Evolutionary conservation across 2,113 vertebrate genomes (phyloP), one percentile per base, ranked within the genome.

Genomic region (Macaca nemestrina): DNA sequence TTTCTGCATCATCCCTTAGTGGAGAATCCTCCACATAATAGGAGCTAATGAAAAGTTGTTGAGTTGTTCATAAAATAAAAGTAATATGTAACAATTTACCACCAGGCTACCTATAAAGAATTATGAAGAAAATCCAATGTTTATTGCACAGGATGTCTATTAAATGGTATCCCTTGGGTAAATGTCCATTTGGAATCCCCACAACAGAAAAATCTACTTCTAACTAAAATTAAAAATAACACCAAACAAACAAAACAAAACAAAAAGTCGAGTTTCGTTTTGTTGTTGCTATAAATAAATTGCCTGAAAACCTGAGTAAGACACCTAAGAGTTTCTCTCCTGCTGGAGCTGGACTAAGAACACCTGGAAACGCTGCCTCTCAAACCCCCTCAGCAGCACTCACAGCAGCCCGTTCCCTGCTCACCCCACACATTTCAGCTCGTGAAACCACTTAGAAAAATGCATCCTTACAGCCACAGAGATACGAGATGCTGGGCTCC

Each of bases 371-470:
- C 12, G 6, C 52, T 1, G 11, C 45, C 48, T 81, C 25, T 48
- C 11, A 0, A 5, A 12, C 52, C 40, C 38, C 61, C 4, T 25
- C 43, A 82, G 59, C 1, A 3, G 17, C 30, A 8, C 76, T 80
- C 64, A 4, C 23, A 35, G 23, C 14, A 1, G 25, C 43, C 75
- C 27, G 50, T 35, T 61, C 30, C 59, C 43, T 80, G 14, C n/a
- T 89, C 40, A 50, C 6, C 27, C 11, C 12, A 18, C 43, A 70
- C 70, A 23, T 35, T 52, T 64, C 59, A 18, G 85, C 43, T 55
- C 67, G 4, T 14, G 75, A 94, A 72, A 90, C 27, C 80, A 52
- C 61, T 96, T 87, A 89, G 89, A 84, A 93, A 93, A 93, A 83
- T 38, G 91, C 50, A 35, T 13, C 50, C 70, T 85, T 11, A 18